phyloP scores from a whole-genome alignment of 2,797 vertebrate genomes.

The Poecile montanus region DNA sequence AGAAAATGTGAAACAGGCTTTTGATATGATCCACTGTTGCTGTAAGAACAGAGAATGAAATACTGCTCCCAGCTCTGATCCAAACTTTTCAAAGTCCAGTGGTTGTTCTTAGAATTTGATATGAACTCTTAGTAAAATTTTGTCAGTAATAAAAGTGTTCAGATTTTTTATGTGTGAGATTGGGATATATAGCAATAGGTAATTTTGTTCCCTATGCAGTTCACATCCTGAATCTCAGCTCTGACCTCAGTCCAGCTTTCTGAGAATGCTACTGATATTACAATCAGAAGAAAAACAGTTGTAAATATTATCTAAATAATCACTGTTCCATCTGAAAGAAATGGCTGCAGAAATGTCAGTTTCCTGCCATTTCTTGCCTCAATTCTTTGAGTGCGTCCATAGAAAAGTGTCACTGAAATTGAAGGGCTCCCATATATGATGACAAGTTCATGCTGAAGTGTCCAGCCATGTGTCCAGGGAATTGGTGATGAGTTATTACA shows the following conservation, averaged over 20 bases:
- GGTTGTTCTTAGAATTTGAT: not conserved
- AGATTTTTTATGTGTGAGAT: not conserved
- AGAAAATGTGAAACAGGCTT: constrained; percentile 35
- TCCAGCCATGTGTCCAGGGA: not conserved
- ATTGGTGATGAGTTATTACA: not conserved
- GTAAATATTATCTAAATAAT: not conserved
- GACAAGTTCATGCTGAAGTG: not conserved
- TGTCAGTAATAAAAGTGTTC: not conserved
- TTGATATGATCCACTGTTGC: not conserved
- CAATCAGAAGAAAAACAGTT: not conserved
- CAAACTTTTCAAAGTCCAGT: not conserved
- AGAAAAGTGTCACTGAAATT: not conserved
- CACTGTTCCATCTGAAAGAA: not conserved
- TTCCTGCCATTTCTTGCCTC: not conserved
- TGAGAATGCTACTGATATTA: not conserved
- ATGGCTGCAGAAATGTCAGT: not conserved
- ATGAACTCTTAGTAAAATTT: not conserved
- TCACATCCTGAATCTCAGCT: not conserved
- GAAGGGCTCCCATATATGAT: not conserved
- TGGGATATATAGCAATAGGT: not conserved
- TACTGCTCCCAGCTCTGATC: not conserved
- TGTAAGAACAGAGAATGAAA: constrained; percentile 1
- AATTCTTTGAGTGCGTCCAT: not conserved
- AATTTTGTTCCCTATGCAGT: not conserved
- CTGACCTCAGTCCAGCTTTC: not conserved